These are phyloP conservation scores for Physeter macrocephalus DNA, from an alignment of 2,113 vertebrate species.

Conservation along the genomic window DNA sequence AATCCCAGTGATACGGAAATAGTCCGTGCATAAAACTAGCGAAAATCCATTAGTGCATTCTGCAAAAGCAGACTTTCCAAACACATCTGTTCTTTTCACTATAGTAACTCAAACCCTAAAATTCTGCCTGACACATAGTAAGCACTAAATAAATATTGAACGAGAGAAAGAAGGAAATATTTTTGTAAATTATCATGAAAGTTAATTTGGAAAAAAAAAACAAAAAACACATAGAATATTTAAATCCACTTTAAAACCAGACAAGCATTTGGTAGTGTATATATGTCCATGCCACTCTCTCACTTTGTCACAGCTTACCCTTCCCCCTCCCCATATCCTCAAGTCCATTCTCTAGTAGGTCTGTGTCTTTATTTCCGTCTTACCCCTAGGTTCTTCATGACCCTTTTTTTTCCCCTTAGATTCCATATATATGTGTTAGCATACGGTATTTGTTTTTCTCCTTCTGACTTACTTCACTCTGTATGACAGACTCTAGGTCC, in stretches of 20 bases:
- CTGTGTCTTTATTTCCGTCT: no score
- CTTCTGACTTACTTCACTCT: no score
- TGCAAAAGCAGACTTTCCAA: not conserved
- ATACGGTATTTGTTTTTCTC: no score
- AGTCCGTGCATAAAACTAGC: not conserved
- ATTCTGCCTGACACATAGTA: not conserved
- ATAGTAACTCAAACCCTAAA: not conserved
- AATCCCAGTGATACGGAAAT: not conserved
- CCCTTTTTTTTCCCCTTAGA: no score
- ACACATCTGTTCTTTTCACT: not conserved
- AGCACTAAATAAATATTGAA: not conserved
- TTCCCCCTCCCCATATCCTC: no score
- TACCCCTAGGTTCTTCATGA: no score
- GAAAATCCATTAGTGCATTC: not conserved
- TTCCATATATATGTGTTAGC: no score
- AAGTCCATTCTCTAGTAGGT: no score
- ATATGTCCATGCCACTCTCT: no score
- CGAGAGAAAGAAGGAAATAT: conserved; percentile 2
- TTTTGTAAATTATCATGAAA: conserved; percentile 72
- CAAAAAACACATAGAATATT: conserved; percentile 48
- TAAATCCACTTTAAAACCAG: conserved; percentile 69
- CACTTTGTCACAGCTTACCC: no score
- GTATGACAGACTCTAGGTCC: no score
- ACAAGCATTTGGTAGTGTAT: no score
- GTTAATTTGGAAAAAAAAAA: conserved; percentile 60